A percentile compares a stretch with the other conserved stretches of the same genome.
These are phyloP conservation scores for Mimas tiliae DNA, from an alignment of 2,888 invertebrate genomes.

Conservation along the genomic window DNA sequence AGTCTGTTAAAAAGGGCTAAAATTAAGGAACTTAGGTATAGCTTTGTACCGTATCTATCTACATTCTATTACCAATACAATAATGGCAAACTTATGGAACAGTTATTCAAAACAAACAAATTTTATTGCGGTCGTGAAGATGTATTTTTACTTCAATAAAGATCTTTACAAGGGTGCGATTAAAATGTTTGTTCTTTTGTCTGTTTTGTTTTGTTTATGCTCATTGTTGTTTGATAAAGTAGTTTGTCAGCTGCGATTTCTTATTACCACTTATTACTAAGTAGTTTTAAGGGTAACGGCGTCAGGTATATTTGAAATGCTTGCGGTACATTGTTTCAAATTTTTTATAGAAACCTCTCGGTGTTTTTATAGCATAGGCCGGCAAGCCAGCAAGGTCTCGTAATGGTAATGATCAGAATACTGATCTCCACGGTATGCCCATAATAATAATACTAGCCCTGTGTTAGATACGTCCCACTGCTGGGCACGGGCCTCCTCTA, in stretches of 20 bases:
- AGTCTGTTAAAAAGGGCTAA: no score
- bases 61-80: no score
- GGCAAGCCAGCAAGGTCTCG: no score
- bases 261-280: not conserved
- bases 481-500: no score
- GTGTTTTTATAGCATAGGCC: no score
- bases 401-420: no score
- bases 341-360: not conserved
- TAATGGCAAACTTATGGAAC: conserved; percentile 17
- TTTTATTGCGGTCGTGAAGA: conserved; percentile 64
- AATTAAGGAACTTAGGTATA: no score
- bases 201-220: conserved; percentile 2
- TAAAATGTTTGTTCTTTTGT: conserved; percentile 1
- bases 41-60: no score
- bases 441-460: no score
- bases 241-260: conserved; percentile 8
- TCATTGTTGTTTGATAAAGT: not conserved
- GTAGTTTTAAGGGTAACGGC: not conserved
- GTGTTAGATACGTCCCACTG: no score
- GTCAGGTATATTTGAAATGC: not conserved
- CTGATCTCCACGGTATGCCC: no score
- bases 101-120: conserved; percentile 48
- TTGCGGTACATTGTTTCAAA: not conserved
- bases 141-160: conserved; percentile 36
- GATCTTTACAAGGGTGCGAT: conserved; percentile 10